Evolutionary conservation across 1,140 invertebrate genomes (phyloP), one percentile per base, ranked within the genome.

Genomic region (Drosophila triauraria): DNA sequence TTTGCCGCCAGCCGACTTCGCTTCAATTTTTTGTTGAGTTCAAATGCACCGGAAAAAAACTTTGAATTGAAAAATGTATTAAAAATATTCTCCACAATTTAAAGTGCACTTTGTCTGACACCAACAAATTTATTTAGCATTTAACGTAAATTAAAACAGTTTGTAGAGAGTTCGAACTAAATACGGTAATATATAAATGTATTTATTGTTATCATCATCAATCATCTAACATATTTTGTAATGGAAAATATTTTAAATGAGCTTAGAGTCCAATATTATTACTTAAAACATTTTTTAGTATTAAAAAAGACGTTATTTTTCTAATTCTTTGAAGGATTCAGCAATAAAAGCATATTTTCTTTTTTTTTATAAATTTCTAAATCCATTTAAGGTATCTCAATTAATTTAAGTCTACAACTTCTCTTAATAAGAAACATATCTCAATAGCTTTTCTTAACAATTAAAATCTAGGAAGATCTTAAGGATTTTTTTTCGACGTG

Each of bases 1-100:
- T 88, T 87, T 84, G 47, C 75, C 75, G 58, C 64, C 75, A 50
- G 69, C 53, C 51, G 47, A 59, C 68, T 70, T 62, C 23, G 65
- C 79, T 67, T 76, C 54, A 53, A 60, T 82, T 70, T 74, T 25
- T 23, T 13, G 62, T 44, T 12, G 57, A 61, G 62, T 64, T 64
- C 57, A 44, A 15, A 8, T 35, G 57, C 62, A 64, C 62, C 32
- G 62, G 7, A 32, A 64, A 44, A 44, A 58, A 25, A 4, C 1
- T 1, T 25, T 2, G 2, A 6, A 1, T 40, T 3, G 2, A 4
- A 6, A 7, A 1, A n/a, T 35, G 10, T 40, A 8, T 20, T 1
- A 9, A 9, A 2, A 9, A 2, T 23, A 12, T 17, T 35, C 9
- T 35, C 3, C 9, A 35, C 27, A 30, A 30, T 30, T 30, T 30